Base-by-base conservation (phyloP, 2,113 vertebrate genomes). In the Anoura caudifer region DNA sequence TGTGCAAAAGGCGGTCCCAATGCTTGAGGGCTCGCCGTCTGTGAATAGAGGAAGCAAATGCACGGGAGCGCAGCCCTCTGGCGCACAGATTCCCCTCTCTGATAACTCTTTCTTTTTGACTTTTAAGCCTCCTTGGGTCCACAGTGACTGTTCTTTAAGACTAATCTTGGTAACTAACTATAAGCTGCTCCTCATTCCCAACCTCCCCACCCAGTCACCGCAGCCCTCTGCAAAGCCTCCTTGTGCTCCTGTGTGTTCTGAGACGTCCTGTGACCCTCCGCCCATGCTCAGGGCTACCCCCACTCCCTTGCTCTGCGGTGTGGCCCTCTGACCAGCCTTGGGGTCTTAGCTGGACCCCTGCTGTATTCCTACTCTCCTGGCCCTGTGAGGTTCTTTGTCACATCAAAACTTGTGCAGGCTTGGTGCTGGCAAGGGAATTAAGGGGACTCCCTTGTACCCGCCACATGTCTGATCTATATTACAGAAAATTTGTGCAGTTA, bases 51-150 rank as follows among this genome's bases (percentile, higher is more conserved):
- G 79, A 31, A 36, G 20, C 13, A 61, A 24, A 41, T 1, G 5
- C 28, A 28, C 6, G 12, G 45, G 20, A 47, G 7, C 31, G 17
- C 2, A 63, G 1, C 8, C 41, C 36, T 61, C 20, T 0, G 0
- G n/a, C 19, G 33, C 10, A 11, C 19, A 16, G 33, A 14, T 80
- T 43, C 63, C 33, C 5, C 33, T 61, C 56, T 88, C 41, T 84
- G 50, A 28, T 38, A 61, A 70, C 28, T 26, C 61, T 85, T 75
- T 82, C 24, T 13, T 76, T 41, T 63, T 76, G 91, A 82, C 54
- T 92, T 90, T 94, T 38, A 77, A 72, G 11, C 10, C 7, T 31
- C 2, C 0, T 47, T 47, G 61, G 16, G 43, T 80, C 14, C 33
- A 31, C 1, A 7, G 61, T 36, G 28, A 47, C 36, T 67, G 19